A percentile compares a stretch with the other conserved stretches of the same genome.
These are phyloP conservation scores for Ricordea florida DNA, from an alignment of 92 coral and sea anemone genomes.

Conservation along the genomic window DNA sequence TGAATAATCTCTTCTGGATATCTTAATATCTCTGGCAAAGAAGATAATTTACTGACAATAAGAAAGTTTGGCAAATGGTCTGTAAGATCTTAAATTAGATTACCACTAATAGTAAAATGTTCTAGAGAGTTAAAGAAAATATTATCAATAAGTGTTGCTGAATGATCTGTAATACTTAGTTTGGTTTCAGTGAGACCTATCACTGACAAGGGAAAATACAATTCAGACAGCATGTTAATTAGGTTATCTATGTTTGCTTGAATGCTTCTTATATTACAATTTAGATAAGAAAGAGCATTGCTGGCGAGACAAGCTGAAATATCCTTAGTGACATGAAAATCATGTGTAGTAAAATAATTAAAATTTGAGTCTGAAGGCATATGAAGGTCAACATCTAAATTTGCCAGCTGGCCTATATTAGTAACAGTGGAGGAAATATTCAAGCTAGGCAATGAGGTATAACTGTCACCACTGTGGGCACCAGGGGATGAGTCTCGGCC, in stretches of 20 bases:
- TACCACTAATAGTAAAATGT: conserved; percentile 58
- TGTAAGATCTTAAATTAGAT: conserved; percentile 48
- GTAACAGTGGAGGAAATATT: conserved; percentile 46
- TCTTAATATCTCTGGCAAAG: conserved; percentile 52
- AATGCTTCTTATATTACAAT: conserved; percentile 63
- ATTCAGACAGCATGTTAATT: conserved; percentile 40
- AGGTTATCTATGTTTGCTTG: conserved; percentile 50
- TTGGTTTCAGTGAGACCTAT: conserved; percentile 73
- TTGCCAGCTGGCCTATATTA: conserved; percentile 46
- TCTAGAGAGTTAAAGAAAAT: conserved; percentile 54
- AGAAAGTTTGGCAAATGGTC: conserved; percentile 69
- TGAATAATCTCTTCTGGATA: conserved; percentile 53
- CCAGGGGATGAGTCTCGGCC: conserved; percentile 33
- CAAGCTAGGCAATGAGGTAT: conserved; percentile 47
- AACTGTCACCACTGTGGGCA: conserved; percentile 19
- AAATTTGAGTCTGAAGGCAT: conserved; percentile 40
- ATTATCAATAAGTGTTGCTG: conserved; percentile 54
- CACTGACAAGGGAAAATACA: conserved; percentile 41
- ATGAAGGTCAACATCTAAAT: conserved; percentile 25
- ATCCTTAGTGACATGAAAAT: conserved; percentile 36
- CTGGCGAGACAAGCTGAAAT: conserved; percentile 24
- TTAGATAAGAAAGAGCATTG: conserved; percentile 43
- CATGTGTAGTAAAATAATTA: conserved; percentile 51
- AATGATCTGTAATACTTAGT: conserved; percentile 30
- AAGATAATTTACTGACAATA: conserved; percentile 51